Evolutionary conservation across 1,140 invertebrate genomes (phyloP), one percentile per base, ranked within the genome.

Genomic region (Delia radicum): DNA sequence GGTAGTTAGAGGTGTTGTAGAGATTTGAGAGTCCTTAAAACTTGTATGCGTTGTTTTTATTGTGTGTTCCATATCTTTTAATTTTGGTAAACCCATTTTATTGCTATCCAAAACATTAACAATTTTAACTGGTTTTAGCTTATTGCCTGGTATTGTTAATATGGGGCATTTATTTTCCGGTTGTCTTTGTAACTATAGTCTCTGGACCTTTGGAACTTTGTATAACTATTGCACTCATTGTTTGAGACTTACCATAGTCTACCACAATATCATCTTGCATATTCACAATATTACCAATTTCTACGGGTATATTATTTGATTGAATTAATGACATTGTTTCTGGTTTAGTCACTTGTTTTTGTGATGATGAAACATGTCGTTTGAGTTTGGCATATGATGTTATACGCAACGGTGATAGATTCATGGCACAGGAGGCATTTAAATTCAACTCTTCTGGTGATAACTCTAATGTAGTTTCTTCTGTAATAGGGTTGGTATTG

Each of bases 391-490:
- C 10, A 13, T 27, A 28, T 5, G 62, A 65, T 46, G 69, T 69
- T 65, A 76, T 73, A 27, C 72, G 71, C 24, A 76, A 46, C 8
- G 75, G 73, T 26, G 76, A 75, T 18, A 74, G 37, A 72, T 74
- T 74, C 73, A 74, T 77, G 13, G 73, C 76, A 75, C 82, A 84
- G 7, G 80, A 67, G 3, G 79, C 80, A 67, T 74, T 83, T 75
- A 84, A 72, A 33, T 77, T 78, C n/a, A 83, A 67, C 26, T 84
- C 82, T 61, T 84, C 82, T 0, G 80, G 78, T 0, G 82, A 84
- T 1, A 84, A 76, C 27, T 84, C 80, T 42, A 79, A 74, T 21
- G 77, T 77, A 27, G 74, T 80, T 24, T 73, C 61, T 73, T 79
- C 69, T 63, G 37, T 73, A 78, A 79, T 13, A 67, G 78, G 24